Base-by-base conservation (phyloP, 2,113 vertebrate species). In the Dipodomys ordii region DNA sequence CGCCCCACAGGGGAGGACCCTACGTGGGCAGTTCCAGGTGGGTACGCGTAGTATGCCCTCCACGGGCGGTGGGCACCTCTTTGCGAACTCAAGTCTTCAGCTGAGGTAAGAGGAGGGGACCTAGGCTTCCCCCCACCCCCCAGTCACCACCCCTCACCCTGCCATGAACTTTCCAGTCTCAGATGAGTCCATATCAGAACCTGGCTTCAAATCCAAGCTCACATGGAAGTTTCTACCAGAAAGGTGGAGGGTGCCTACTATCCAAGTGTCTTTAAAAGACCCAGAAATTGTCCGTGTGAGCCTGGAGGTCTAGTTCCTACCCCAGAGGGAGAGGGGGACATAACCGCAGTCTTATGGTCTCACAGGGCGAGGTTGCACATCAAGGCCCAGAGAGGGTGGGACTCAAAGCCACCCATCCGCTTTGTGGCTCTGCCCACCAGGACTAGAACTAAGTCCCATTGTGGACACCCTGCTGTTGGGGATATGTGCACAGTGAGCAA, bases 331-430 rank as follows among this genome's bases (percentile, higher is more conserved):
- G 7, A 53, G 49, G 49, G 28, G 53, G 4, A 4, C 4, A 78
- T 65, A 49, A 64, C 23, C 46, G 60, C 15, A n/a, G 49, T 46
- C 2, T 30, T 1, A 0, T 0, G 11, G 18, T n/a, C 87, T 73
- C 49, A 9, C 32, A 35, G 32, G 2, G 35, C 3, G 20, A 12
- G 76, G 76, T 13, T 2, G 25, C 2, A 27, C 0, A 1, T 25
- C 78, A 79, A 76, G 60, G 30, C 71, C 49, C 94, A 89, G 84
- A 94, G 92, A 93, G 6, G 78, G 32, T 6, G 16, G 15, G 18
- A 30, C 32, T 83, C 46, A 46, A 27, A 32, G 81, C 27, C 62
- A 79, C 87, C 90, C 22, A 76, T 92, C 88, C 82, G 64, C 60
- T 44, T 46, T 13, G 1, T 0, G 6, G 49, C 39, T 39, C 39